phyloP scores from a whole-genome alignment of 2,888 invertebrate species.

The Lepidocyrtinus sp. region DNA sequence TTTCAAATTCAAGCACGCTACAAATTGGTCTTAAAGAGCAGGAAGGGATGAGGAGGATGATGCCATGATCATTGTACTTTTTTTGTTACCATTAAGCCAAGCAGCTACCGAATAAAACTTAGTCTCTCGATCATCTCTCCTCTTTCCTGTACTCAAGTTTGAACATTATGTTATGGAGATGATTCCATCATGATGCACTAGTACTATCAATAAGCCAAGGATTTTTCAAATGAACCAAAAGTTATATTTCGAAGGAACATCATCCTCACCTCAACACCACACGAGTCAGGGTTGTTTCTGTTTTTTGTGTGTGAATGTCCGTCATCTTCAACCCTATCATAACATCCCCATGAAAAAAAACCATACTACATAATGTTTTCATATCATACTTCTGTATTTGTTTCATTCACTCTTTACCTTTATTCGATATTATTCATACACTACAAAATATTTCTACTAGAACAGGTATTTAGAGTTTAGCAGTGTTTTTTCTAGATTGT shows the following conservation, averaged over 20 bases:
- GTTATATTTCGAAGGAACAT: too few species aligned
- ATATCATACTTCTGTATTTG: too few species aligned
- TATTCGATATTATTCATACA: too few species aligned
- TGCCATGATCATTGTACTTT: background rate
- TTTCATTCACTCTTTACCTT: slow-evolving; percentile 1
- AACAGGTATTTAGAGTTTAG: slow-evolving; percentile 8
- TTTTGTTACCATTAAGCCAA: background rate
- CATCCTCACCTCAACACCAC: slow-evolving; percentile 8
- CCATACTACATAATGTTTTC: too few species aligned
- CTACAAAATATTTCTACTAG: background rate
- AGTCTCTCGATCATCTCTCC: background rate
- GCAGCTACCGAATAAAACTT: background rate
- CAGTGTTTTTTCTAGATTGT: too few species aligned
- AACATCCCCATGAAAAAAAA: slow-evolving; percentile 17
- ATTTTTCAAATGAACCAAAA: slow-evolving; percentile 27
- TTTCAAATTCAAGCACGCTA: background rate
- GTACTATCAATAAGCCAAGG: too few species aligned
- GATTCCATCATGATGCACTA: too few species aligned
- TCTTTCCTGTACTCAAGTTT: background rate
- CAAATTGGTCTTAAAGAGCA: background rate
- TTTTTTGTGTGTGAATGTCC: background rate
- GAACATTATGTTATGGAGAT: too few species aligned
- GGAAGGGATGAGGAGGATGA: too few species aligned
- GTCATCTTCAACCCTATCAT: slow-evolving; percentile 26
- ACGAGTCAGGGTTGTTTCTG: slow-evolving; percentile 12